A percentile compares a stretch with the other conserved stretches of the same genome.
Evolutionary conservation across 2,797 vertebrate genomes (phyloP).

Genomic region (Eutrigla gurnardus): DNA sequence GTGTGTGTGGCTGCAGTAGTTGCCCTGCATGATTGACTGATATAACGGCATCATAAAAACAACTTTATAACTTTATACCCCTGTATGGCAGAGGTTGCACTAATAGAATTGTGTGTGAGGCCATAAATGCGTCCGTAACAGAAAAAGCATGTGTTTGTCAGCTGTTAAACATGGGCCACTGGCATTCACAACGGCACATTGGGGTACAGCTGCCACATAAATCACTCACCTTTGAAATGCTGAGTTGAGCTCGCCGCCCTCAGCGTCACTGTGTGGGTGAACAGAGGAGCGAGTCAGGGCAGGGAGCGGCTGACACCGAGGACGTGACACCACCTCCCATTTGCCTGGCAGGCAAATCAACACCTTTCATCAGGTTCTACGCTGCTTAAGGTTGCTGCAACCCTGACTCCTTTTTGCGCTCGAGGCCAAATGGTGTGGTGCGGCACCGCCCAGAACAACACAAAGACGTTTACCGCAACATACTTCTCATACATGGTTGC

Average conservation of each 20-base stretch:
- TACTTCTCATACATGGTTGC: conserved; percentile 18
- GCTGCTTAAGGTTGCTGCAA: conserved; percentile 24
- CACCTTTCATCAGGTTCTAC: conserved; percentile 32
- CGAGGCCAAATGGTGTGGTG: conserved; percentile 41
- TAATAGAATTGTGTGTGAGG: conserved; percentile 78
- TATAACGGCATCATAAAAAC: conserved; percentile 76
- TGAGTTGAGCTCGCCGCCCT: conserved; percentile 59
- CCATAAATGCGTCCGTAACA: conserved; percentile 75
- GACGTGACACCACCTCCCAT: conserved; percentile 37
- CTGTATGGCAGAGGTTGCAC: conserved; percentile 69
- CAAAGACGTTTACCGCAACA: conserved; percentile 57
- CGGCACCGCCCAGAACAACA: conserved; percentile 38
- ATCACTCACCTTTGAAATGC: conserved; percentile 80
- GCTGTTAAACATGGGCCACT: conserved; percentile 73
- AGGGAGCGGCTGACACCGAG: conserved; percentile 46
- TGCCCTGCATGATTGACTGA: conserved; percentile 58
- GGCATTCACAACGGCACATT: conserved; percentile 66
- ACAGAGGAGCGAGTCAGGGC: conserved; percentile 50
- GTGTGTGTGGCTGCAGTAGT: conserved; percentile 31
- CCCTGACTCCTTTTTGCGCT: conserved; percentile 32
- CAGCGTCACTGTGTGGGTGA: conserved; percentile 50
- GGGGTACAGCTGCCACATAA: conserved; percentile 83
- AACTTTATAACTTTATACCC: conserved; percentile 46
- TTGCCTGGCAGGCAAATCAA: conserved; percentile 39
- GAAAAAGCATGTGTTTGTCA: conserved; percentile 81